phyloP scores from a whole-genome alignment of 2,113 vertebrate species.

The Clarias gariepinus region DNA sequence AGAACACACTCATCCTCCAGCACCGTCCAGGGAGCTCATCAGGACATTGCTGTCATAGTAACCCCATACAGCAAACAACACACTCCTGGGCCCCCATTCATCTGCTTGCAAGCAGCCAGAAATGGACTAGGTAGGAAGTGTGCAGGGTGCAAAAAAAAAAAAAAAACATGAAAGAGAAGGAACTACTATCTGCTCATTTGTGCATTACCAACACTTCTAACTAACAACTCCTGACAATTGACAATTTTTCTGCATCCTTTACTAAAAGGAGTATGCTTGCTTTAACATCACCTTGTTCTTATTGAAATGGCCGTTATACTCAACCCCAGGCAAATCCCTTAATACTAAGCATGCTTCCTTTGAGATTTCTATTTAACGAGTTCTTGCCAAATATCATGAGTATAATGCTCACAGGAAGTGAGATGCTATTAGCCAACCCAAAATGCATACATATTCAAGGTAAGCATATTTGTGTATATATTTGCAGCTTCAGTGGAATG shows the following conservation, averaged over 20 bases:
- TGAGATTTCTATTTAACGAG: background rate
- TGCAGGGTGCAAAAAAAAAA: background rate
- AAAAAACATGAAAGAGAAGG: background rate
- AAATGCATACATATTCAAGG: background rate
- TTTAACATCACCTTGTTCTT: background rate
- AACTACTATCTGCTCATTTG: slow-evolving; percentile 16
- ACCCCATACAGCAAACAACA: slow-evolving; percentile 53
- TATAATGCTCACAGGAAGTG: slow-evolving; percentile 14
- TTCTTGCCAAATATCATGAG: background rate
- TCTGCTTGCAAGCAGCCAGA: slow-evolving; percentile 25
- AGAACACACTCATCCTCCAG: slow-evolving; percentile 58
- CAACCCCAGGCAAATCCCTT: slow-evolving; percentile 7
- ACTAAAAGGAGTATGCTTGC: background rate
- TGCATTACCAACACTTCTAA: slow-evolving; percentile 3
- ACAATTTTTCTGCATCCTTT: background rate
- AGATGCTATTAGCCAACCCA: background rate
- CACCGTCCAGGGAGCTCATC: slow-evolving; percentile 67
- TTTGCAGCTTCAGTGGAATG: background rate
- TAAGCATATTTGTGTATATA: slow-evolving; percentile 5
- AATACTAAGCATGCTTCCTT: background rate
- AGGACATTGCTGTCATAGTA: slow-evolving; percentile 70
- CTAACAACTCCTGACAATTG: background rate
- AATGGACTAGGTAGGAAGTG: slow-evolving; percentile 22
- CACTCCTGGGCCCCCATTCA: slow-evolving; percentile 47
- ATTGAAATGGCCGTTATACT: background rate